phyloP scores from a whole-genome alignment of 2,888 invertebrate species.

The Stegophylla sp. region DNA sequence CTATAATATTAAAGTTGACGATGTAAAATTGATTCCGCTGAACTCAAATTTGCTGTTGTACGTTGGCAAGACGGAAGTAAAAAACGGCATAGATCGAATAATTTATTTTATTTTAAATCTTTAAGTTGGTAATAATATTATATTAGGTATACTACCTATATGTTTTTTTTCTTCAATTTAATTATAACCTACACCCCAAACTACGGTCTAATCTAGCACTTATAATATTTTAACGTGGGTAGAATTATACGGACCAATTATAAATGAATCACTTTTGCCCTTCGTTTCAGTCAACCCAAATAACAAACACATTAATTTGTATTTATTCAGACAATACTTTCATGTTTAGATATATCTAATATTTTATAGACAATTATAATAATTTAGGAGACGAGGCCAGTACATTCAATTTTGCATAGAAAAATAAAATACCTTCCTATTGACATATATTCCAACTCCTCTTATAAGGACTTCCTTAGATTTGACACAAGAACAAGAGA shows the following conservation, averaged over 20 bases:
- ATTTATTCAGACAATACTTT: background rate
- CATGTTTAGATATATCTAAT: background rate
- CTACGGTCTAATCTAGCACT: background rate
- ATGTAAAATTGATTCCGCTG: too few species aligned
- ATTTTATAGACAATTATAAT: background rate
- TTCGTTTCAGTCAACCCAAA: background rate
- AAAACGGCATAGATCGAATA: background rate
- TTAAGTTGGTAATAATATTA: too few species aligned
- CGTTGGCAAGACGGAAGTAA: too few species aligned
- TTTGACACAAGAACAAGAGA: background rate
- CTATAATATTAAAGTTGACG: too few species aligned
- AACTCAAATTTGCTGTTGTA: background rate
- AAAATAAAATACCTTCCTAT: constrained; percentile 24
- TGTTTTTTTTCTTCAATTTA: background rate
- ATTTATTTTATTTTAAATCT: background rate
- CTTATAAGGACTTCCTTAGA: constrained; percentile 2
- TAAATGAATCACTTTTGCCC: background rate
- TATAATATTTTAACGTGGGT: background rate
- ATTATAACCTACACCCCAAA: background rate
- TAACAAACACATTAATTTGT: background rate
- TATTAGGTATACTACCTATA: background rate
- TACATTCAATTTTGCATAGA: background rate
- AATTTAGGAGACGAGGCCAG: background rate
- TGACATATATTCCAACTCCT: background rate
- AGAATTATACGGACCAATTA: background rate